Evolutionary conservation across 1,140 invertebrate genomes (phyloP), one percentile per base, ranked within the genome.

Genomic region (Platorchestia sp.): DNA sequence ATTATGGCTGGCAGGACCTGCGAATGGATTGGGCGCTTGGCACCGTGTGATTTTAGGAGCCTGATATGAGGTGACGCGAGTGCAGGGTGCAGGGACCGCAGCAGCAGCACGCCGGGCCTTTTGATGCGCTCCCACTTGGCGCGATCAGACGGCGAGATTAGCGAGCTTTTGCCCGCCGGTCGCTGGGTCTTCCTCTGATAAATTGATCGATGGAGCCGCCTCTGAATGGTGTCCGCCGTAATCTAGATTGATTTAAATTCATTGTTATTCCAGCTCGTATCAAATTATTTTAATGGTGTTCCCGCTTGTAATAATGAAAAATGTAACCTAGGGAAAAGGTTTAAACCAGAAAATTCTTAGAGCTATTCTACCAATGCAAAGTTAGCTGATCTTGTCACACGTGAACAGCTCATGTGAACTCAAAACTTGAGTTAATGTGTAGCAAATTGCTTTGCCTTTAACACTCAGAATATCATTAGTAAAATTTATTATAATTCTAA

Each of bases 161-260:
- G 91, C 91, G 41, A 93, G 91, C 41, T 47, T 93, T 93, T 93
- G 91, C 44, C 45, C 45, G 43, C 19, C n/a, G 40, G 91, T 93
- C 91, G 36, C 91, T 0, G 45, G 40, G 91, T 93, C 91, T 93
- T 93, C 91, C 45, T 6, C 43, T 93, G 91, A 93, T 93, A 93
- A 93, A 93, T 45, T 93, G 91, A 45, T 93, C 45, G 91, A 47
- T 45, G 91, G 91, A 44, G 45, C 43, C 91, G 45, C 41, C 91
- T 93, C 40, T 93, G 91, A 93, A 93, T 45, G 45, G 91, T 44
- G n/a, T 93, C 10, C 45, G 45, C 47, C 44, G 91, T 93, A 45
- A 93, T 93, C 45, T 44, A 5, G n/a, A 93, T 47, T 22, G 91
- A 93, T 93, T 93, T 44, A 27, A 47, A 93, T 93, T 93, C 91